Evolutionary conservation across 2,797 vertebrate genomes (phyloP), one percentile per base, ranked within the genome.

Genomic region (Manis crassicaudata): DNA sequence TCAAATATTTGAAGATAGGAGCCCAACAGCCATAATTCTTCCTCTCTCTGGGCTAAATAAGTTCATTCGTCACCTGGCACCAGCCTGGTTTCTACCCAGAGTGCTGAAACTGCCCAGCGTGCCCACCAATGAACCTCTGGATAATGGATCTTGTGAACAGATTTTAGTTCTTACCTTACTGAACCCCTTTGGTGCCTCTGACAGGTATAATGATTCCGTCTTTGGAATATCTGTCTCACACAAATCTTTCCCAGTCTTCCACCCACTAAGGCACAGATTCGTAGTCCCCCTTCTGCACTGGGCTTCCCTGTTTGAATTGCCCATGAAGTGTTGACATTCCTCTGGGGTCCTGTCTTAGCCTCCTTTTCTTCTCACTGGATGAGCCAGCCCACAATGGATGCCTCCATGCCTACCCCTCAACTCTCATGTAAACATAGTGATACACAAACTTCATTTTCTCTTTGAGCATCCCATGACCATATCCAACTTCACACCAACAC

Each of bases 1-100:
- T 67, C 60, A 87, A 58, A 54, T 75, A 82, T n/a, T 72, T 93
- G n/a, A 83, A 90, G 20, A 40, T 2, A 65, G 18, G 56, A 52
- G 5, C 18, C 5, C 23, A 11, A 65, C 1, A 62, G 14, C 20
- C 12, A 17, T 40, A 62, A 77, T 40, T 50, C 7, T 70, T 60
- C 46, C 88, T 76, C 40, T 65, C 40, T 56, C 32, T 73, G 12
- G 25, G 16, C 37, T 82, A 27, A 75, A 9, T 40, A 12, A 88
- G 27, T 52, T 7, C 16, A 68, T 56, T 85, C 5, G 35, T 73
- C 18, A 58, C 1, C 6, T 32, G 43, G 1, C 4, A 37, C 7
- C n/a, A 81, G 37, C 3, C 8, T 67, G 25, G 5, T 17, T 63
- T 35, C 60, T 20, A 60, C 29, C 0, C 1, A 40, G 37, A 40